A percentile compares a stretch with the other conserved stretches of the same genome.
These are phyloP conservation scores for Proctacanthus coquilletti DNA, from an alignment of 1,140 invertebrate genomes.

Conservation along the genomic window DNA sequence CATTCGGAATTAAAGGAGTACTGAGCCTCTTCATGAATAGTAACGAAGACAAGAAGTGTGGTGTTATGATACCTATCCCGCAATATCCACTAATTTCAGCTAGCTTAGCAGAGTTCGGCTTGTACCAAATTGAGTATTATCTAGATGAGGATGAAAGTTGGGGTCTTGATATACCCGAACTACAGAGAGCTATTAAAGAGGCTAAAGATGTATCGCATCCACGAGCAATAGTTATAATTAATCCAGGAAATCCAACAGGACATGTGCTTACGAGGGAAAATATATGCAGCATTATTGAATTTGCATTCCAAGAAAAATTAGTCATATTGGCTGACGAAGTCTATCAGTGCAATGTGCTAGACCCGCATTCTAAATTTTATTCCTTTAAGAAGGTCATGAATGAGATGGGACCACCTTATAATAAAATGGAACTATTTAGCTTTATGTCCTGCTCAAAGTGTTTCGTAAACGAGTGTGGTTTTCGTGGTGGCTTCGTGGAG, in stretches of 20 bases:
- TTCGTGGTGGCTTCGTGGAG: constrained; percentile 63
- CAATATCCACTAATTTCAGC: constrained; percentile 61
- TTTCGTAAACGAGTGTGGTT: constrained; percentile 54
- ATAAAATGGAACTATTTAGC: constrained; percentile 54
- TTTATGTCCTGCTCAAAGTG: constrained; percentile 76
- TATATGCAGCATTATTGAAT: constrained; percentile 63
- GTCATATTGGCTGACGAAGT: constrained; percentile 33
- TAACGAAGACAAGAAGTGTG: not conserved
- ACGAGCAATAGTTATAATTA: constrained; percentile 63
- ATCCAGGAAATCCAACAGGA: constrained; percentile 77
- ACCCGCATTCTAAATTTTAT: constrained; percentile 51
- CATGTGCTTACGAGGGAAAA: constrained; percentile 61
- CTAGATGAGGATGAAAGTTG: constrained; percentile 63
- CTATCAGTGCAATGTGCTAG: constrained; percentile 69
- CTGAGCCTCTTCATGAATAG: not conserved
- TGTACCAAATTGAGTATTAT: constrained; percentile 58
- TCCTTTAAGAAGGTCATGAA: constrained; percentile 60
- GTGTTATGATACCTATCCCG: not conserved
- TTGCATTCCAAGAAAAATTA: constrained; percentile 56
- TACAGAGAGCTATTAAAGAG: constrained; percentile 48
- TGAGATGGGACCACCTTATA: constrained; percentile 48
- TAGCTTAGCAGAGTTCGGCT: constrained; percentile 53
- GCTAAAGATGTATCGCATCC: constrained; percentile 43
- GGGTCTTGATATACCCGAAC: constrained; percentile 49
- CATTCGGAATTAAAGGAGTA: not conserved